phyloP scores from a whole-genome alignment of 2,113 vertebrate species.

The Ceyx cyanopectus region DNA sequence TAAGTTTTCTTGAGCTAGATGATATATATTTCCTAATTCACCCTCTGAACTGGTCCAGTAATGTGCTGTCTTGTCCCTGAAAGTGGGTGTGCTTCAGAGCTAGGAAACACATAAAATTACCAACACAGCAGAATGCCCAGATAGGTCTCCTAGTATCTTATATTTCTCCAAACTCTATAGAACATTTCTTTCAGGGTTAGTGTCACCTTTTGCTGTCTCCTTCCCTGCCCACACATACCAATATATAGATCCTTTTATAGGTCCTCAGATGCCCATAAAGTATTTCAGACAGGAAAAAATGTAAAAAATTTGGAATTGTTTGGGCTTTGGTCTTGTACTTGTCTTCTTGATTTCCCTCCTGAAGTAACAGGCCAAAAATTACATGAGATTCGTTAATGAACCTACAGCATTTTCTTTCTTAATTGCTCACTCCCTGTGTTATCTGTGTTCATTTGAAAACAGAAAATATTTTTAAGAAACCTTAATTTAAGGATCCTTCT shows the following conservation, averaged over 20 bases:
- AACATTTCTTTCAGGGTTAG: not conserved
- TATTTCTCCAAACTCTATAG: not conserved
- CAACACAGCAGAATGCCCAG: not conserved
- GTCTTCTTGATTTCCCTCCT: not conserved
- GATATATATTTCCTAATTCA: not conserved
- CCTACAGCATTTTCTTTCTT: not conserved
- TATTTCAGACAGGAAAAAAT: not conserved
- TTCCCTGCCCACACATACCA: not conserved
- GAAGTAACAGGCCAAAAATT: not conserved
- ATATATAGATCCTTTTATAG: not conserved
- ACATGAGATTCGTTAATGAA: not conserved
- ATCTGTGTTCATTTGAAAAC: not conserved
- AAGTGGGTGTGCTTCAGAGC: not conserved
- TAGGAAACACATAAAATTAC: not conserved
- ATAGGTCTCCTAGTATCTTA: not conserved
- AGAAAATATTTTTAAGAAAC: not conserved
- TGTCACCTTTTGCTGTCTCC: not conserved
- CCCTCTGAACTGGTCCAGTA: not conserved
- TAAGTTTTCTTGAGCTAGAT: not conserved
- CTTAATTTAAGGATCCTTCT: not conserved
- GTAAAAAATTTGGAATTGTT: not conserved
- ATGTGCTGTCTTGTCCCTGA: not conserved
- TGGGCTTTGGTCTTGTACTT: not conserved
- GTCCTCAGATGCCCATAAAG: not conserved
- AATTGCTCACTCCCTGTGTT: not conserved